phyloP scores from a whole-genome alignment of 1,140 invertebrate species.

The Geopemphigus sp. region DNA sequence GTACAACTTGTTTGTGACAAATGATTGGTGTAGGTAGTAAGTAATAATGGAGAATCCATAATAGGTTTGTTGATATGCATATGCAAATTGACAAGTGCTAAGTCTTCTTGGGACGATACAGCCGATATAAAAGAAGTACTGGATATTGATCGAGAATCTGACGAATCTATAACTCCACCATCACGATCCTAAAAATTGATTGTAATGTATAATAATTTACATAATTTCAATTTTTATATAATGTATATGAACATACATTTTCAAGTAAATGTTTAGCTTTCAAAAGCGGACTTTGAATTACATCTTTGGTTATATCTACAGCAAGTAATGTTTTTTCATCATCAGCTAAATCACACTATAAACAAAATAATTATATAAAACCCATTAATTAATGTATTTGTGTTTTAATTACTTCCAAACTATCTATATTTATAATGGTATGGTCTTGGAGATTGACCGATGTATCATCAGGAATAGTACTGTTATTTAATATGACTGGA shows the following conservation, averaged over 20 bases:
- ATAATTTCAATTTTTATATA: background rate
- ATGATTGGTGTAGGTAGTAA: slow-evolving; percentile 92
- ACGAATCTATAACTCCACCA: slow-evolving; percentile 57
- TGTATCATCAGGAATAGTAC: background rate
- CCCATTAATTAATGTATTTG: background rate
- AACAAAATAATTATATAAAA: background rate
- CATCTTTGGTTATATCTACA: slow-evolving; percentile 20
- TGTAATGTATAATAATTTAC: background rate
- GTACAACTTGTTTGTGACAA: slow-evolving; percentile 75
- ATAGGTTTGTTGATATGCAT: slow-evolving; percentile 95
- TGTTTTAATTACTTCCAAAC: slow-evolving; percentile 19
- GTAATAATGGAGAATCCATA: slow-evolving; percentile 85
- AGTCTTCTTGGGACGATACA: slow-evolving; percentile 85
- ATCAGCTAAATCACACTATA: slow-evolving; percentile 31
- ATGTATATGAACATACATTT: background rate
- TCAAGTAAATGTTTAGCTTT: slow-evolving; percentile 41
- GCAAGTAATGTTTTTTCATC: slow-evolving; percentile 47
- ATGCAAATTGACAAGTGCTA: slow-evolving; percentile 88
- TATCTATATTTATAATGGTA: slow-evolving; percentile 19
- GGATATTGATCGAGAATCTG: slow-evolving; percentile 71
- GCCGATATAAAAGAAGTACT: slow-evolving; percentile 67
- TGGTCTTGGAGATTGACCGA: background rate
- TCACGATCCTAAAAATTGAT: slow-evolving; percentile 31
- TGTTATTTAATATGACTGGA: background rate
- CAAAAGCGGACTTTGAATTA: slow-evolving; percentile 1